Percentiles rank a stretch among this genome's conserved stretches.
Conservation (phyloP, 2,888 invertebrate species). For the Silvanus unidentatus region DNA sequence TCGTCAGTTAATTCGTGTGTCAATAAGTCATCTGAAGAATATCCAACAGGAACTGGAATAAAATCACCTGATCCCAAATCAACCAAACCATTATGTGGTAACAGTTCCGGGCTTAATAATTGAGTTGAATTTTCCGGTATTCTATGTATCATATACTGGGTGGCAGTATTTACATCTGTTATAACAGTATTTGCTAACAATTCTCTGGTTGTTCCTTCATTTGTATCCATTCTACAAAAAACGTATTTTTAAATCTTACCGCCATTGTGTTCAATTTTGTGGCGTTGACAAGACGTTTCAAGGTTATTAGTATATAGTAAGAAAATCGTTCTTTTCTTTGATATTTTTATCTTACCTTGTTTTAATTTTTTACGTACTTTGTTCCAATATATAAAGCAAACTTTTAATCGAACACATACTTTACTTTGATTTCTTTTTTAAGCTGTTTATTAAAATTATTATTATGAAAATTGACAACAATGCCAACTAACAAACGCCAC, state of each 20-base stretch:
- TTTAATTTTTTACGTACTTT: too few species aligned
- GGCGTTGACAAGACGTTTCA: constrained; percentile 44
- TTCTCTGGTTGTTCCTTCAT: constrained; percentile 27
- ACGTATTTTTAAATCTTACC: constrained; percentile 12
- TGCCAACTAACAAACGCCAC: constrained; percentile 34
- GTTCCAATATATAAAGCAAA: too few species aligned
- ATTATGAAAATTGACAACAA: constrained; percentile 48
- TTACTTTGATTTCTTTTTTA: too few species aligned
- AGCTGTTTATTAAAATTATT: constrained; percentile 24
- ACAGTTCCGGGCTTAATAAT: constrained; percentile 40
- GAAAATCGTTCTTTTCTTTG: too few species aligned
- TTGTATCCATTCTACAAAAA: constrained; percentile 29
- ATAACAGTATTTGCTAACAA: constrained; percentile 43
- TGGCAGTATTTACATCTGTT: constrained; percentile 33
- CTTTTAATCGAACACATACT: too few species aligned
- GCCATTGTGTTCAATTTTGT: constrained; percentile 30
- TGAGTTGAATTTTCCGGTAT: constrained; percentile 42
- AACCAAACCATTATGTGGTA: constrained; percentile 43
- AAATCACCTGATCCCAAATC: constrained; percentile 44
- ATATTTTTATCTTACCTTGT: too few species aligned
- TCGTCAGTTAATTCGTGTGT: constrained; percentile 52
- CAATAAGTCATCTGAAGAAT: constrained; percentile 43
- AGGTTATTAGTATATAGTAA: constrained; percentile 30
- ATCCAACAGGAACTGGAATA: constrained; percentile 44
- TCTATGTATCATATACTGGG: constrained; percentile 43